Evolutionary conservation across 2,888 invertebrate species (phyloP).

Genomic region (Oxytorus armatus): DNA sequence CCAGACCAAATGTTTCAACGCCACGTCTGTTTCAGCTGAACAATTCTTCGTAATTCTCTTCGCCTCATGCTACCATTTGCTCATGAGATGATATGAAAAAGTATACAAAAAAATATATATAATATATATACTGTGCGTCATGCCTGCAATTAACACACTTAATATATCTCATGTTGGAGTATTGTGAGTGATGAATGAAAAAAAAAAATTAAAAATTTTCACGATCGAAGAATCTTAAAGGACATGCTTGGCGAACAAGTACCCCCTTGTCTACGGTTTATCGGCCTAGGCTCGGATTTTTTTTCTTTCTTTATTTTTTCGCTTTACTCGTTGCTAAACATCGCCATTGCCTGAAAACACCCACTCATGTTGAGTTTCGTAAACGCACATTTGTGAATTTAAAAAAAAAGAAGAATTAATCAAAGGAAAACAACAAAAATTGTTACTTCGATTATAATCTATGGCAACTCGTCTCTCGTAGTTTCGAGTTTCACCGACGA

Average conservation of each 20-base stretch:
- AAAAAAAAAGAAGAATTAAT: constrained; percentile 27
- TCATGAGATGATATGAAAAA: constrained; percentile 34
- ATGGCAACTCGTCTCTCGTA: constrained; percentile 22
- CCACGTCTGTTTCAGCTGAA: too few relatives aligned
- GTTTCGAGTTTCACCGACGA: not conserved
- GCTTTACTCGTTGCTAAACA: constrained; percentile 39
- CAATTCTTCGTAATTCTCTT: constrained; percentile 25
- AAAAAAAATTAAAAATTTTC: constrained; percentile 25
- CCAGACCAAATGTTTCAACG: not conserved
- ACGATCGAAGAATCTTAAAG: constrained; percentile 30
- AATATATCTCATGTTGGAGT: constrained; percentile 25
- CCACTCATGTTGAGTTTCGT: constrained; percentile 34
- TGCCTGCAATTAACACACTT: constrained; percentile 61
- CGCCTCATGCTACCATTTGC: constrained; percentile 58
- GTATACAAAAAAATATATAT: constrained; percentile 19
- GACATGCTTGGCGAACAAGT: constrained; percentile 59
- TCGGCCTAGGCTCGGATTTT: constrained; percentile 33
- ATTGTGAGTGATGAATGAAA: constrained; percentile 29
- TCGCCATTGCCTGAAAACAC: constrained; percentile 36
- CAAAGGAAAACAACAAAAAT: not conserved
- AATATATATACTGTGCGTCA: constrained; percentile 60
- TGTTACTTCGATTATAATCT: constrained; percentile 20
- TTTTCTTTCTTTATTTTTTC: constrained; percentile 17
- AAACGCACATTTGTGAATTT: constrained; percentile 1
- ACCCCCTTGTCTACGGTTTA: constrained; percentile 56